Evolutionary conservation across 2,888 invertebrate genomes (phyloP).

Genomic region (Hemicrepidius hirtus): DNA sequence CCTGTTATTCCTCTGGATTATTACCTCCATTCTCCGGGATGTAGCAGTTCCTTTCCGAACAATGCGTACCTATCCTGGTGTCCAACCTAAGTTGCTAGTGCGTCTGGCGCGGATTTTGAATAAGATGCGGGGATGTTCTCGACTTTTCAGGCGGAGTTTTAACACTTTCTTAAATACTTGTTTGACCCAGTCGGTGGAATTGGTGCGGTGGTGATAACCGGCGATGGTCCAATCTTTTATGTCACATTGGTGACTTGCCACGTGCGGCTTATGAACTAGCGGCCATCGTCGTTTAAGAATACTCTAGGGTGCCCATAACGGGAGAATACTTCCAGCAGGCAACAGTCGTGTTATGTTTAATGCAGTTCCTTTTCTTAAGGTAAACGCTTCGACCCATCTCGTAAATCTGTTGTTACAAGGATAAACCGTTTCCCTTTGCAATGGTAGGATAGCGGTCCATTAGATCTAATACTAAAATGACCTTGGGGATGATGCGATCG

Average conservation of each 20-base stretch:
- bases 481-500: background rate
- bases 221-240: background rate
- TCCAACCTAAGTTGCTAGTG: background rate
- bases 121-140: conserved; percentile 10
- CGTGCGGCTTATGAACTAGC: no score
- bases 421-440: background rate
- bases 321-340: no score
- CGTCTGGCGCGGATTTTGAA: background rate
- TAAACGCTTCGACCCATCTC: no score
- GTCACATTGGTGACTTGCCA: conserved; percentile 1
- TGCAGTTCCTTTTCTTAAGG: no score
- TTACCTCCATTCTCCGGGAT: conserved; percentile 18
- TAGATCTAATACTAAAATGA: background rate
- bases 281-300: no score
- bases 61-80: no score
- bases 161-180: conserved; percentile 8
- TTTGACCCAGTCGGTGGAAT: background rate
- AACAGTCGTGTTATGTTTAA: no score
- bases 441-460: background rate
- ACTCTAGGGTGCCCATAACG: no score
- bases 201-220: background rate
- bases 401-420: background rate
- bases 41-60: background rate
- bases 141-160: background rate
- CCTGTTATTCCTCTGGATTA: background rate